Evolutionary conservation across 2,113 vertebrate genomes (phyloP), one percentile per base, ranked within the genome.

Genomic region (Daphoenositta chrysoptera): DNA sequence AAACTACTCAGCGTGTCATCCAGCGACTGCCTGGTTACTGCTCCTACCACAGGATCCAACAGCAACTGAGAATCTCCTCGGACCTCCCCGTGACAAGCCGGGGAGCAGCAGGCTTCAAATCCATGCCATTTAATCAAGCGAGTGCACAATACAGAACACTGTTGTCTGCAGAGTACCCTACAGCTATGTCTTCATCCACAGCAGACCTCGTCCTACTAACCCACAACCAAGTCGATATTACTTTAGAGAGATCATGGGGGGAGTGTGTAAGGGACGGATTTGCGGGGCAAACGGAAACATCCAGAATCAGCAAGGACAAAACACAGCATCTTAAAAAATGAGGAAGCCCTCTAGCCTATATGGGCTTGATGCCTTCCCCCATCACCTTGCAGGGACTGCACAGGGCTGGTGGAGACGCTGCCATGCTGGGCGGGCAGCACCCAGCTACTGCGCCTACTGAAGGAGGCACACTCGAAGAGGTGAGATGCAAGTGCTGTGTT

Each of bases 91-190:
- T 8, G 57, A n/a, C 22, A 71, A 48, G 9, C 15, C 51, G 31
- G n/a, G 70, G n/a, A 54, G 56, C 27, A 93, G 40, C 47, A 81
- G 39, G 40, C 15, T 89, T 39, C 7, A 51, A 39, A 37, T 37
- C 53, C 4, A 1, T 33, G 42, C 18, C 21, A 24, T 30, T 79
- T 66, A 80, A 68, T 26, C 30, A 58, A 57, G 24, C 0, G 0
- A 79, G 31, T 23, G 23, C 15, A 69, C 50, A 28, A 22, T 10
- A 37, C 6, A 50, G 35, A 22, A 10, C 7, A 22, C 9, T 31
- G 4, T 13, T 65, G 28, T n/a, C 73, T 53, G 13, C 31, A 61
- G 10, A 33, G 18, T 20, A 22, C 37, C 35, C 58, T 50, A 42
- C 33, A 16, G 3, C 23, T 56, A 14, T 1, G 0, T n/a, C 56